phyloP scores from a whole-genome alignment of 1,140 invertebrate genomes.

The Heliconius congener region DNA sequence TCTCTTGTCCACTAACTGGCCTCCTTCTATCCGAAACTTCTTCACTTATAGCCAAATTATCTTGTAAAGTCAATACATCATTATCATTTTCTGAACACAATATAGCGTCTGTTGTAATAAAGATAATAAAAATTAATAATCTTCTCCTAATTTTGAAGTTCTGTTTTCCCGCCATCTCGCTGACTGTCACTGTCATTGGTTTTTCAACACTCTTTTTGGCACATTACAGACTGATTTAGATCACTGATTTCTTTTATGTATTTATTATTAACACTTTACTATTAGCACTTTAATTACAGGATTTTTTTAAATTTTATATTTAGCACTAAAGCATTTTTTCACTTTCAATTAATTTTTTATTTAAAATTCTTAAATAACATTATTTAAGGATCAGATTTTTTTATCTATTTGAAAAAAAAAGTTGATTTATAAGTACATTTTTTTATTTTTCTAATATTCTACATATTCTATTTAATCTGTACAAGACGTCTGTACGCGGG shows the following conservation, averaged over 20 bases:
- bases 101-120: constrained; percentile 44
- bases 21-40: constrained; percentile 71
- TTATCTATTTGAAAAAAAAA: not conserved
- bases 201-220: constrained; percentile 47
- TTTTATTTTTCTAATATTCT: constrained; percentile 30
- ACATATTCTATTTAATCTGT: constrained; percentile 45
- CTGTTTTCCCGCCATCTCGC: constrained; percentile 49
- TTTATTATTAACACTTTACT: constrained; percentile 1
- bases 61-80: constrained; percentile 72
- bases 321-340: not conserved
- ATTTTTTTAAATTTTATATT: constrained; percentile 42
- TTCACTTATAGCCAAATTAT: constrained; percentile 60
- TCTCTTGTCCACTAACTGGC: constrained; percentile 86
- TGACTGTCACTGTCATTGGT: constrained; percentile 44
- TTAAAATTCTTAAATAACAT: not conserved
- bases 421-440: not conserved
- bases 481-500: constrained; percentile 59
- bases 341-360: not conserved
- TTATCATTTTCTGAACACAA: constrained; percentile 62
- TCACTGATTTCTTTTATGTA: not conserved
- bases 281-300: not conserved
- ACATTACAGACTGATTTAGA: constrained; percentile 37
- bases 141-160: constrained; percentile 77
- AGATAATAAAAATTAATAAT: constrained; percentile 54
- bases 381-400: not conserved